These are phyloP conservation scores for Drosophila obscura DNA, from an alignment of 1,140 invertebrate genomes.

Conservation along the genomic window DNA sequence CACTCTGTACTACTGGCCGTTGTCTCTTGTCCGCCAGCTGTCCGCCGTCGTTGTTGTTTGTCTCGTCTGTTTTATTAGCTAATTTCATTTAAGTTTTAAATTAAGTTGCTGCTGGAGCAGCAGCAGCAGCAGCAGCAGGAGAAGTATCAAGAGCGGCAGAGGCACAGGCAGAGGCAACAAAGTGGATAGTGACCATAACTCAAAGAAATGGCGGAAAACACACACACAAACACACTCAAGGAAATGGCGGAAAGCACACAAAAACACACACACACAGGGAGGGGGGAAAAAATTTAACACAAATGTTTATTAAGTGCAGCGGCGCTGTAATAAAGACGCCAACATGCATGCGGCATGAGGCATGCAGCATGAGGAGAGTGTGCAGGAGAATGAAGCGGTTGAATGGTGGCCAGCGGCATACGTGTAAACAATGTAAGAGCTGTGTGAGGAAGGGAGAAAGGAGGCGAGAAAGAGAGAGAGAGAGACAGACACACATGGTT, in stretches of 20 bases:
- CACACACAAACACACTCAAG: conserved; percentile 7
- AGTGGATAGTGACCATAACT: conserved; percentile 58
- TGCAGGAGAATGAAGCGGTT: conserved; percentile 17
- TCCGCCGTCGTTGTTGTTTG: background rate
- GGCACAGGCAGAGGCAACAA: conserved; percentile 34
- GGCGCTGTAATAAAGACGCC: conserved; percentile 76
- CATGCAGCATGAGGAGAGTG: conserved; percentile 11
- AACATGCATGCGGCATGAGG: conserved; percentile 42
- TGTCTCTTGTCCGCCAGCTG: background rate
- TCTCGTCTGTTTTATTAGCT: conserved; percentile 66
- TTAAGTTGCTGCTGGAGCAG: conserved; percentile 46
- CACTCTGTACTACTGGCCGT: conserved; percentile 13
- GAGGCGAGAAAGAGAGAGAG: background rate
- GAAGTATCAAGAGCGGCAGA: too few relatives aligned
- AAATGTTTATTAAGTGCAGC: conserved; percentile 79
- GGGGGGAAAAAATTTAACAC: conserved; percentile 63
- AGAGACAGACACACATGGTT: conserved; percentile 13
- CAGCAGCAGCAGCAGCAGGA: background rate
- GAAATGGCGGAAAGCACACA: background rate
- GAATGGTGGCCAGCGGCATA: conserved; percentile 56
- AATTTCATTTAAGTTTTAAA: conserved; percentile 73
- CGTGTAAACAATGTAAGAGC: conserved; percentile 72
- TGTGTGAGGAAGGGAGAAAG: conserved; percentile 3
- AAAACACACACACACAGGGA: background rate
- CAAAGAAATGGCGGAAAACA: conserved; percentile 44